Conservation (phyloP, 2,888 invertebrate species). For the Phaedon cochleariae region DNA sequence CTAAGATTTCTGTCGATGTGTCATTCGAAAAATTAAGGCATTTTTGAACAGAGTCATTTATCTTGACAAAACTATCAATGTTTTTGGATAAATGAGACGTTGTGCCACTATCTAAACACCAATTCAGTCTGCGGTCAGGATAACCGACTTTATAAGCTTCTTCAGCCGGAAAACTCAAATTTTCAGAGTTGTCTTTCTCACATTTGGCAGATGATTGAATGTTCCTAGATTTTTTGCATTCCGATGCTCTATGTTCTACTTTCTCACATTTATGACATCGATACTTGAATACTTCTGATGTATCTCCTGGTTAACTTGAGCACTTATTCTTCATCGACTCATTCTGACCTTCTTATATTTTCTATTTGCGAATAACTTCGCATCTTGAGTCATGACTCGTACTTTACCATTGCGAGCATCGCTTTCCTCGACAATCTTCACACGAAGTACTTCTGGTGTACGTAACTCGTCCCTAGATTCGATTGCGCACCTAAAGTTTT, state of each 20-base stretch:
- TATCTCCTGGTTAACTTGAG: background rate
- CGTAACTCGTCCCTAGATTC: constrained; percentile 43
- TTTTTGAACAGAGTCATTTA: background rate
- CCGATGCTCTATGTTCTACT: constrained; percentile 21
- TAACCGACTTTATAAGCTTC: background rate
- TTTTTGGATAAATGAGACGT: constrained; percentile 11
- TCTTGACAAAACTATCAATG: background rate
- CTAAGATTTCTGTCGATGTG: background rate
- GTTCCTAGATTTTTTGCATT: constrained; percentile 1
- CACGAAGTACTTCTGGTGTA: constrained; percentile 36
- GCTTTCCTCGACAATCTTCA: constrained; percentile 51
- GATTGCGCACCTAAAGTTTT: constrained; percentile 53
- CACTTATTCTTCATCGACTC: background rate
- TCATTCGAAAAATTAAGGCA: constrained; percentile 12
- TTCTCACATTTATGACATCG: constrained; percentile 15
- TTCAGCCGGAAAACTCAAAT: background rate
- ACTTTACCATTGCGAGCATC: constrained; percentile 33
- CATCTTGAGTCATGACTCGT: no score
- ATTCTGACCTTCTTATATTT: no score
- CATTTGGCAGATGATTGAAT: background rate
- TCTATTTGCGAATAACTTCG: no score
- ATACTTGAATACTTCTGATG: background rate
- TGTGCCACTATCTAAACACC: background rate
- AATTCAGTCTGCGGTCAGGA: background rate
- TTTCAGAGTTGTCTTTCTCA: background rate